Percentiles rank a stretch among this genome's conserved stretches.
Evolutionary conservation across 2,113 vertebrate species (phyloP).

Genomic region (Bubo bubo): DNA sequence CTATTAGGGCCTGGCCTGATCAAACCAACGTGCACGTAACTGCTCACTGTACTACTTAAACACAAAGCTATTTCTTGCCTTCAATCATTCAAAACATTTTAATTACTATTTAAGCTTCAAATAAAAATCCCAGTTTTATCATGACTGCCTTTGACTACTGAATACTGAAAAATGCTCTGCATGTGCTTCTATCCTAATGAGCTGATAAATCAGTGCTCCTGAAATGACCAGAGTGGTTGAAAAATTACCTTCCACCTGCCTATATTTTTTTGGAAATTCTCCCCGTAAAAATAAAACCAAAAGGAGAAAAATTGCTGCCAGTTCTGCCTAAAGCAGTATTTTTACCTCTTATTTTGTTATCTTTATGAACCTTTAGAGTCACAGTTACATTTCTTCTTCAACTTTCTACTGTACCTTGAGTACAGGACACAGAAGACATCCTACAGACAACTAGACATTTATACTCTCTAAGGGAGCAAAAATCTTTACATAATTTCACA

Average conservation of each 20-base stretch:
- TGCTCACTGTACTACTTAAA: not conserved
- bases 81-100: not conserved
- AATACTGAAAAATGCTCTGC: not conserved
- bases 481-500: not conserved
- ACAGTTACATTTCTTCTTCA: not conserved
- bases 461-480: not conserved
- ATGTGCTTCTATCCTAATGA: not conserved
- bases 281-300: not conserved
- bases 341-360: not conserved
- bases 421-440: not conserved
- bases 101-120: constrained; percentile 6
- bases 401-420: not conserved
- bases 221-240: not conserved
- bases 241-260: not conserved
- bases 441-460: not conserved
- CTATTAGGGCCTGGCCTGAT: not conserved
- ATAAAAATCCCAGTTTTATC: not conserved
- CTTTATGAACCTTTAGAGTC: not conserved
- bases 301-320: not conserved
- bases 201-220: not conserved
- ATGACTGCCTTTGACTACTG: not conserved
- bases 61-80: not conserved
- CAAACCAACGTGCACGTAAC: not conserved
- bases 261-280: not conserved
- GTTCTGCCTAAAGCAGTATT: not conserved